Evolutionary conservation across 2,888 invertebrate species (phyloP), one percentile per base, ranked within the genome.

Genomic region (Brachypterus glaber): DNA sequence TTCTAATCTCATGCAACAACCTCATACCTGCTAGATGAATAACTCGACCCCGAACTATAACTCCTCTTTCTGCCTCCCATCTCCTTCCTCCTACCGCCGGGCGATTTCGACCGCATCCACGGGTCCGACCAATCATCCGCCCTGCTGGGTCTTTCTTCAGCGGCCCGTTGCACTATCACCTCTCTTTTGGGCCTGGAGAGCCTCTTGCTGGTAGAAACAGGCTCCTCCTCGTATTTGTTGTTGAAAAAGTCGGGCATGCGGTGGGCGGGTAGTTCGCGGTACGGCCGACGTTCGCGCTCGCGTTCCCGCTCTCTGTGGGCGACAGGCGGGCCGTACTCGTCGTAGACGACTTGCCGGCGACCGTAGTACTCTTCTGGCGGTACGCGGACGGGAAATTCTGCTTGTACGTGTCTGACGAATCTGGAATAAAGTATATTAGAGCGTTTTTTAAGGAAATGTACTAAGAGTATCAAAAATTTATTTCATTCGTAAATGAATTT

Each of bases 81-180:
- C 56, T 43, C 66, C 45, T 78, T 76, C 25, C 75, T 58, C 42
- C 67, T 72, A 1, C 77, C 69, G 60, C 65, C 60, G 1, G 78
- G 79, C 3, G 79, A 79, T 51, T 80, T 81, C 2, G 77, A 74
- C 18, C 82, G 67, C 82, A 89, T 89, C 93, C 93, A 95, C 0
- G 93, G 93, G 68, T 95, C 93, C 29, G 84, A 85, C 92, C 93
- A 95, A 55, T 92, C 92, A 60, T 93, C 92, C 1, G 78, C 83
- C 29, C 76, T 74, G 18, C 55, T 56, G 5, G 49, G 50, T 30
- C 60, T 43, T 34, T 52, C 57, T 42, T 50, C 56, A n/a, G 43
- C 79, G n/a, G n/a, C n/a, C 16, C 84, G 74, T 60, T 85, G 84
- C 1, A 86, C 83, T 46, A 83, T 84, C 2, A 85, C 85, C 71